A percentile compares a stretch with the other conserved stretches of the same genome.
Evolutionary conservation across 2,113 vertebrate genomes (phyloP).

Genomic region (Halcyon senegalensis): DNA sequence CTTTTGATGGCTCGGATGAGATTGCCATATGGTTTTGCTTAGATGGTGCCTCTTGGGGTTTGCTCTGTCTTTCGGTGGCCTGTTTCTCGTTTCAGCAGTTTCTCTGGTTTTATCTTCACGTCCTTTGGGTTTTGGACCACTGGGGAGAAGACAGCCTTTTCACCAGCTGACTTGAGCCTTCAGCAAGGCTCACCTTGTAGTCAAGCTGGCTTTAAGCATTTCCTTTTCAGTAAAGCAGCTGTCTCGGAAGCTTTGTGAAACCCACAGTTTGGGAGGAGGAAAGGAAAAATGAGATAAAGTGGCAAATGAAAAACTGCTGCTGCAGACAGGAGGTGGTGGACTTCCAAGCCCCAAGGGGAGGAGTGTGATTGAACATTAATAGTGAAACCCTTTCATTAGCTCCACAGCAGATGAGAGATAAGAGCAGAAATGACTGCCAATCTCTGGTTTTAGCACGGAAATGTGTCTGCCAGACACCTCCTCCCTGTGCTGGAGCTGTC

Average conservation of each 20-base stretch:
- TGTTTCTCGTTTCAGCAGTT: constrained; percentile 40
- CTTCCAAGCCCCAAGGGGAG: background rate
- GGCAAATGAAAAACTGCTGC: background rate
- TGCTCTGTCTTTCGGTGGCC: background rate
- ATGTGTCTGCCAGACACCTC: constrained; percentile 8
- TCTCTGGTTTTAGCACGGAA: background rate
- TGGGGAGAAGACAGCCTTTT: background rate
- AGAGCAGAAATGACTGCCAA: background rate
- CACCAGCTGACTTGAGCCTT: constrained; percentile 7
- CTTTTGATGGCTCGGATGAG: background rate
- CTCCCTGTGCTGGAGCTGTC: background rate
- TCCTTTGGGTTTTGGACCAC: constrained; percentile 16
- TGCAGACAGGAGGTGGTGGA: background rate
- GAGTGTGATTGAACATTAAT: background rate
- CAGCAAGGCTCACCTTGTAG: background rate
- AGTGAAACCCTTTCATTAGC: constrained; percentile 47
- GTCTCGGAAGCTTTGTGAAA: background rate
- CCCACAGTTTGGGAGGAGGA: background rate
- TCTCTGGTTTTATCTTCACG: constrained; percentile 11
- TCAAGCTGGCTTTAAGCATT: background rate
- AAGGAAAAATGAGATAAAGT: constrained; percentile 27
- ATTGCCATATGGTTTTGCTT: constrained; percentile 38
- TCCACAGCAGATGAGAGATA: constrained; percentile 18
- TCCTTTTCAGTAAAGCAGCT: constrained; percentile 4
- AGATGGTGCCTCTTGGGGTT: constrained; percentile 2